Conservation (phyloP, 2,888 invertebrate species). For the Slavum lentiscoides region DNA sequence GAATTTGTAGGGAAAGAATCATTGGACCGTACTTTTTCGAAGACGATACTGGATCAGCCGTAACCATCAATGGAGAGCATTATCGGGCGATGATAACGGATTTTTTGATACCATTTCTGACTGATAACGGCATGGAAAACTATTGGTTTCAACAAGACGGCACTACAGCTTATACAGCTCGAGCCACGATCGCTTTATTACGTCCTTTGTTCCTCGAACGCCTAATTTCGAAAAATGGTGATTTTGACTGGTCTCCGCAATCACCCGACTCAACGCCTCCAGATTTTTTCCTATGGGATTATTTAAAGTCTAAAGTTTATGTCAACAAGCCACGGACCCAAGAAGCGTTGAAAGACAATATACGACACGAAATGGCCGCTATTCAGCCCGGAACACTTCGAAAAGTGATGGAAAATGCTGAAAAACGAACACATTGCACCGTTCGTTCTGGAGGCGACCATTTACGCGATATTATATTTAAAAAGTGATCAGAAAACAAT, state of each 20-base stretch:
- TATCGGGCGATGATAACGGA: slow-evolving; percentile 35
- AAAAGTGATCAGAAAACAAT: neutral
- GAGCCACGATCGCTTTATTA: too few relatives aligned
- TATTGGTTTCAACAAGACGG: slow-evolving; percentile 51
- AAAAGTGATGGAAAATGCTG: too few relatives aligned
- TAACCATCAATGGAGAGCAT: slow-evolving; percentile 30
- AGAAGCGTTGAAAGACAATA: neutral
- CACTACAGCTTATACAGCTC: slow-evolving; percentile 33
- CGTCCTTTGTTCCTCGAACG: slow-evolving; percentile 37
- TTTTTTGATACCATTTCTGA: slow-evolving; percentile 36
- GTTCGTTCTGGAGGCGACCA: neutral
- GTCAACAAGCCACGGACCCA: neutral
- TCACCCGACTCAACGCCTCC: neutral
- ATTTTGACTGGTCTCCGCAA: slow-evolving; percentile 43
- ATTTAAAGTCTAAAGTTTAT: neutral
- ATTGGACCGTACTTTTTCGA: slow-evolving; percentile 48
- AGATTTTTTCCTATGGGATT: neutral
- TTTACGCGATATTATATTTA: neutral
- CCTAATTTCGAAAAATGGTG: slow-evolving; percentile 29
- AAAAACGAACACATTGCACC: too few relatives aligned
- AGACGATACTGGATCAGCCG: neutral
- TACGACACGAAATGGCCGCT: neutral
- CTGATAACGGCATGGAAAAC: slow-evolving; percentile 16
- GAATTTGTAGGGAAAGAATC: slow-evolving; percentile 34
- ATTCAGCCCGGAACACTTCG: neutral